Base-by-base conservation (phyloP, 2,113 vertebrate genomes). In the Picathartes gymnocephalus region DNA sequence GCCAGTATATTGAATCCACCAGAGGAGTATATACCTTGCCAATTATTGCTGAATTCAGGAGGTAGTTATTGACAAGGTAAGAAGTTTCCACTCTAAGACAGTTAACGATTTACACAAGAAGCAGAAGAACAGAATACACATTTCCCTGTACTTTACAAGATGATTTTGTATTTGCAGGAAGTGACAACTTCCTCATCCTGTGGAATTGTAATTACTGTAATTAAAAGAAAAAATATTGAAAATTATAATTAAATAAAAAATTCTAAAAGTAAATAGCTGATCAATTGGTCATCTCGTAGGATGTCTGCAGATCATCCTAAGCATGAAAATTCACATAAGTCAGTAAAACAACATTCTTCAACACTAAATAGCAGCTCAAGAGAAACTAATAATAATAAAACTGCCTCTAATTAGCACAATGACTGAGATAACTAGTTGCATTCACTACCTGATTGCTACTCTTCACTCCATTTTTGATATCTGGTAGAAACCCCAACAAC, bases 1-100 rank as follows among this genome's bases (percentile, higher is more conserved):
- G 69, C 39, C 47, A 72, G 37, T 39, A 7, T 13, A 37, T 4
- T 72, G 64, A 69, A 77, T 37, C 19, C 62, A n/a, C 42, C 13
- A 6, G 56, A 84, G 57, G 12, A 92, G 39, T 1, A 35, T 51
- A 6, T 22, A 86, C 86, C 87, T 94, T 96, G 91, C 90, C 93
- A 91, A 83, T 95, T 95, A 96, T 94, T 96, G 90, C 94, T 80
- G 2, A 73, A 73, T 42, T 94, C 47, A 22, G 74, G 95, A 97
- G 95, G 94, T 97, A 95, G 92, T 83, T 95, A 93, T 37, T 94
- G 85, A 80, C 93, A 90, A 90, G 88, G 78, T 82, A 90, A 66
- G 56, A 71, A 79, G 51, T 60, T 95, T 66, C 64, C 44, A 77
- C 62, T 58, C 48, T 71, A 53, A 57, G 70, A 92, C 50, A 82